Percentiles rank a stretch among this genome's conserved stretches.
Conservation (phyloP, 2,113 vertebrate genomes). For the Columbina picui region DNA sequence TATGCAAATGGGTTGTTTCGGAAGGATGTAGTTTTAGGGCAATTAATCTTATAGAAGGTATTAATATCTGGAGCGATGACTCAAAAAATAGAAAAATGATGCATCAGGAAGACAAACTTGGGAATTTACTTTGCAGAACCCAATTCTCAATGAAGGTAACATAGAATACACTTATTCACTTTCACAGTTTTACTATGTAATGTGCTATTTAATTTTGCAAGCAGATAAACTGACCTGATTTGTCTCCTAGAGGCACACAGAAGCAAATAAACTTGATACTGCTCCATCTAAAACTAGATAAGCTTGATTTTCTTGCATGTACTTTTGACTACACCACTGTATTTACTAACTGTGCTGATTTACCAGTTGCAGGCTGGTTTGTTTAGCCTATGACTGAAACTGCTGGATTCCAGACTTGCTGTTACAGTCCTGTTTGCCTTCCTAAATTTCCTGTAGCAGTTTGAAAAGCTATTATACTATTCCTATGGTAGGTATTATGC, state of each 20-base stretch:
- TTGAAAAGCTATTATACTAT: background rate
- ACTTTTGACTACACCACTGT: background rate
- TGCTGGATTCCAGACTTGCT: background rate
- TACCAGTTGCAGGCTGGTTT: background rate
- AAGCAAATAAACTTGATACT: background rate
- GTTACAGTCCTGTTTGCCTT: background rate
- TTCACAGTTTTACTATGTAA: background rate
- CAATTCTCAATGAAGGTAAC: background rate
- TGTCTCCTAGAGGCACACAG: background rate
- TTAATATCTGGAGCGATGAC: background rate
- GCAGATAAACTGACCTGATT: background rate
- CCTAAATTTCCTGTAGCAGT: rapidly evolving
- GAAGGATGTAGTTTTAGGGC: background rate
- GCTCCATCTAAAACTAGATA: background rate
- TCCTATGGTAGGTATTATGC: background rate
- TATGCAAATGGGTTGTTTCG: background rate
- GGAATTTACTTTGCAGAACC: background rate
- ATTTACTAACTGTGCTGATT: background rate
- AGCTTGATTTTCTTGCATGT: background rate
- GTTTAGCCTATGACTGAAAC: background rate
- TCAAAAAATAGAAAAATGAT: background rate
- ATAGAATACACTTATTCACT: background rate
- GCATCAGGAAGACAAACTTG: background rate
- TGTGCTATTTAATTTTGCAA: background rate
- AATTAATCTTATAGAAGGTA: background rate